phyloP scores from a whole-genome alignment of 2,888 invertebrate genomes.

The Pheosia gnoma region DNA sequence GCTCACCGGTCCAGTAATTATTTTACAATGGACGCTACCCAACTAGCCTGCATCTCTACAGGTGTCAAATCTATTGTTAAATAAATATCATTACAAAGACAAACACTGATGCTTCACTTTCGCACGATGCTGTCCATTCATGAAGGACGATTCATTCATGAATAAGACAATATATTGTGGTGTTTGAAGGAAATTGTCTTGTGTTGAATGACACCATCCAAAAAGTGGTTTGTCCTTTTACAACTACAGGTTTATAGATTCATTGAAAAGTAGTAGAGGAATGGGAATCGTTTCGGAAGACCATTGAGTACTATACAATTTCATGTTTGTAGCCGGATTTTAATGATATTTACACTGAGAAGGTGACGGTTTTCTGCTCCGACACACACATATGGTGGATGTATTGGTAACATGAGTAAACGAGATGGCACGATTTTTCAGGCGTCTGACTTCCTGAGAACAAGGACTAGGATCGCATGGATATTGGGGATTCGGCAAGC shows the following conservation, averaged over 20 bases:
- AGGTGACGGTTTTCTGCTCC: too few relatives aligned
- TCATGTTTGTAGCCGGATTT: too few relatives aligned
- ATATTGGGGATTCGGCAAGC: too few relatives aligned
- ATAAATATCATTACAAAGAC: slow-evolving; percentile 21
- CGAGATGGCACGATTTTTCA: too few relatives aligned
- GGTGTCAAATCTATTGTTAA: slow-evolving; percentile 36
- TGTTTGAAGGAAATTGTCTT: slow-evolving; percentile 27
- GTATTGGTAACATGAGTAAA: too few relatives aligned
- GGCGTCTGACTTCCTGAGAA: too few relatives aligned
- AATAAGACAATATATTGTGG: slow-evolving; percentile 25
- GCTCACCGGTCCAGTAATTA: slow-evolving; percentile 27
- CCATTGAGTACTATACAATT: too few relatives aligned
- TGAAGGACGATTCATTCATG: slow-evolving; percentile 27
- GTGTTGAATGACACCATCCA: slow-evolving; percentile 15
- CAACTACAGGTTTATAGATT: neutral
- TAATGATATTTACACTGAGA: too few relatives aligned
- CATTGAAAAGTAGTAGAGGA: neutral
- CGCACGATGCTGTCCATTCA: slow-evolving; percentile 24
- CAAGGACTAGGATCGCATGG: too few relatives aligned
- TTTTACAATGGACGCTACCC: slow-evolving; percentile 30
- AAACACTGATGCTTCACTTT: slow-evolving; percentile 23
- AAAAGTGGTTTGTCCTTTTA: neutral
- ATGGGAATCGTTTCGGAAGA: too few relatives aligned
- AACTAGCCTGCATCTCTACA: slow-evolving; percentile 34
- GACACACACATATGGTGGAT: too few relatives aligned